phyloP scores from a whole-genome alignment of 64 coral and sea anemone genomes.

The Pachyseris speciosa region DNA sequence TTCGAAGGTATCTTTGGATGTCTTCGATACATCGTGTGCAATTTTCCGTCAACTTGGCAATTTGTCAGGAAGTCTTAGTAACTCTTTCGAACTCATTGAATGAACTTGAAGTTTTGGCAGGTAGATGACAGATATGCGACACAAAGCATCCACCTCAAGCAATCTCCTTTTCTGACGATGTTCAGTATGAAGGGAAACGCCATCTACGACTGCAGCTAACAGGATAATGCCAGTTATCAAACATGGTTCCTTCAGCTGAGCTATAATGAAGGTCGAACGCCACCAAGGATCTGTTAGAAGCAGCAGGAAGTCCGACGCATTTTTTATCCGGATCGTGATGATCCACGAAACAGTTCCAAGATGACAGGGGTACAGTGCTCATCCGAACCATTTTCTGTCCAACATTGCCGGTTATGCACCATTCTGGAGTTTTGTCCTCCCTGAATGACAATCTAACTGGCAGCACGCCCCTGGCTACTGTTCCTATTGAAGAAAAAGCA shows the following conservation, averaged over 20 bases:
- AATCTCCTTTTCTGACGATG: background rate
- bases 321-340: background rate
- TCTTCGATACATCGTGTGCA: too few species aligned
- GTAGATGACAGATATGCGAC: too few species aligned
- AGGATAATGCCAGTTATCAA: slow-evolving; percentile 46
- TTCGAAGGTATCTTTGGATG: too few species aligned
- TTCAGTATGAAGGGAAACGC: background rate
- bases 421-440: background rate
- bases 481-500: background rate
- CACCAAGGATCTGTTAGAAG: background rate
- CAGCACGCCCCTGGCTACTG: background rate
- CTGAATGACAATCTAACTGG: slow-evolving; percentile 19
- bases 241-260: slow-evolving; percentile 22
- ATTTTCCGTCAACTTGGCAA: too few species aligned
- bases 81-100: too few species aligned
- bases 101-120: too few species aligned
- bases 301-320: background rate
- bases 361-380: background rate
- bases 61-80: too few species aligned
- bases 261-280: background rate
- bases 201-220: background rate
- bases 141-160: too few species aligned
- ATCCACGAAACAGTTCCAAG: slow-evolving; percentile 14
- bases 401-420: slow-evolving; percentile 15
- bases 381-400: slow-evolving; percentile 40